These are phyloP conservation scores for Leucophenga varia DNA, from an alignment of 1,140 invertebrate genomes.

Conservation along the genomic window DNA sequence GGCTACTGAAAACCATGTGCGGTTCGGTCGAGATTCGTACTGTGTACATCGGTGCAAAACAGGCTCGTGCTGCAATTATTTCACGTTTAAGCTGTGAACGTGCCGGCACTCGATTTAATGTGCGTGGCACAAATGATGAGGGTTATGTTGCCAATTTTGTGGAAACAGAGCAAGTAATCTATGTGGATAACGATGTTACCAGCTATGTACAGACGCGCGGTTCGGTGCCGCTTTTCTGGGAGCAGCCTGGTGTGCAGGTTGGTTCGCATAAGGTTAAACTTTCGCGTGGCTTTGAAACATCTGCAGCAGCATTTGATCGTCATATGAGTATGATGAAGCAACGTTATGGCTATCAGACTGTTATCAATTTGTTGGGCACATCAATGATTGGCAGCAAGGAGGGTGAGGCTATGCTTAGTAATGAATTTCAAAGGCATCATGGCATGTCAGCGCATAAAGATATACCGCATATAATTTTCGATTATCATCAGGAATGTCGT, in stretches of 20 bases:
- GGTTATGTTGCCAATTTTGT: slow-evolving; percentile 99
- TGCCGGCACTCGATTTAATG: slow-evolving; percentile 95
- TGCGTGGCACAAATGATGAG: slow-evolving; percentile 97
- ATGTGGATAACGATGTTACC: slow-evolving; percentile 82
- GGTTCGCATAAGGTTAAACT: slow-evolving; percentile 98
- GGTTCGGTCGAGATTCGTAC: slow-evolving; percentile 95
- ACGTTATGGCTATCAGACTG: slow-evolving; percentile 87
- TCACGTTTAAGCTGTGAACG: slow-evolving; percentile 96
- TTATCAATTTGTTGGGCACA: slow-evolving; percentile 90
- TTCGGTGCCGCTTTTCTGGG: slow-evolving; percentile 98
- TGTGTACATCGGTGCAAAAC: slow-evolving; percentile 89
- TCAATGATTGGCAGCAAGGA: slow-evolving; percentile 90
- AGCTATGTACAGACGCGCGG: slow-evolving; percentile 89
- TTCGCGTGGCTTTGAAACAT: slow-evolving; percentile 91
- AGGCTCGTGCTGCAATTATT: slow-evolving; percentile 90
- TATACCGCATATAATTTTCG: slow-evolving; percentile 82
- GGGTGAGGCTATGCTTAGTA: slow-evolving; percentile 93
- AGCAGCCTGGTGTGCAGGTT: slow-evolving; percentile 98
- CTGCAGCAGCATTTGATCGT: slow-evolving; percentile 86
- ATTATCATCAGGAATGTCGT: slow-evolving; percentile 88
- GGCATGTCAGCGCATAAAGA: slow-evolving; percentile 74
- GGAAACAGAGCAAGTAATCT: slow-evolving; percentile 97
- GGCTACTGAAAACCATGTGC: slow-evolving; percentile 93
- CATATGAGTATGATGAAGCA: slow-evolving; percentile 86
- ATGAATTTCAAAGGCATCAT: slow-evolving; percentile 91